Evolutionary conservation across 2,113 vertebrate genomes (phyloP).

Genomic region (Vimba vimba): DNA sequence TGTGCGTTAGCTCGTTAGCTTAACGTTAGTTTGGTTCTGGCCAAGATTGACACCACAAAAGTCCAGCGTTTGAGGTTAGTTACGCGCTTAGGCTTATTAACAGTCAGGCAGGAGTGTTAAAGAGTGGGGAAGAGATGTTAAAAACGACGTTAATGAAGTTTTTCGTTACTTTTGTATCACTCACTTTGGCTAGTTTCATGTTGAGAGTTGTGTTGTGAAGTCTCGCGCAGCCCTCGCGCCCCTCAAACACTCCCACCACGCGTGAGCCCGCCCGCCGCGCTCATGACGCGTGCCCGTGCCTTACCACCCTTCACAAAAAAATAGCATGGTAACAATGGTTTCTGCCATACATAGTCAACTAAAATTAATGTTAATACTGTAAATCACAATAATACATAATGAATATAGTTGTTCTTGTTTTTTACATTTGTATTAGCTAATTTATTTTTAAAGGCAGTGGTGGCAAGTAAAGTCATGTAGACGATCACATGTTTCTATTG

Average conservation of each 20-base stretch:
- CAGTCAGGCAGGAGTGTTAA: not conserved
- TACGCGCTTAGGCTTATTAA: not conserved
- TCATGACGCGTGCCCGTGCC: conserved; percentile 12
- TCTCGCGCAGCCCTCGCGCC: conserved; percentile 16
- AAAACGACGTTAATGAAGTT: not conserved
- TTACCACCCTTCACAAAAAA: not conserved
- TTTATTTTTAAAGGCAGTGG: not conserved
- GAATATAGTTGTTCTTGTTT: not conserved
- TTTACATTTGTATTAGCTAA: not conserved
- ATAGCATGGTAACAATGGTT: not conserved
- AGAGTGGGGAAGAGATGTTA: not conserved
- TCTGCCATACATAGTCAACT: not conserved
- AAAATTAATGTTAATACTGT: not conserved
- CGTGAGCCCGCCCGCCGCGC: not conserved
- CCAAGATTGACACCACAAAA: not conserved
- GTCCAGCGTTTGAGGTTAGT: conserved; percentile 22
- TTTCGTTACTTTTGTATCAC: conserved; percentile 19
- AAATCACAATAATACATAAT: not conserved
- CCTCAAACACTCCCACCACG: conserved; percentile 33
- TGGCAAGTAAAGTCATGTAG: no score
- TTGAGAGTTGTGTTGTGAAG: conserved; percentile 20
- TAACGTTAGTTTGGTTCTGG: not conserved
- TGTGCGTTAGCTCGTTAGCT: conserved; percentile 40
- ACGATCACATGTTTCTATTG: not conserved
- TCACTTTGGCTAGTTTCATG: conserved; percentile 30